Evolutionary conservation across 2,888 invertebrate species (phyloP).

Genomic region (Drosophila paramelanica): DNA sequence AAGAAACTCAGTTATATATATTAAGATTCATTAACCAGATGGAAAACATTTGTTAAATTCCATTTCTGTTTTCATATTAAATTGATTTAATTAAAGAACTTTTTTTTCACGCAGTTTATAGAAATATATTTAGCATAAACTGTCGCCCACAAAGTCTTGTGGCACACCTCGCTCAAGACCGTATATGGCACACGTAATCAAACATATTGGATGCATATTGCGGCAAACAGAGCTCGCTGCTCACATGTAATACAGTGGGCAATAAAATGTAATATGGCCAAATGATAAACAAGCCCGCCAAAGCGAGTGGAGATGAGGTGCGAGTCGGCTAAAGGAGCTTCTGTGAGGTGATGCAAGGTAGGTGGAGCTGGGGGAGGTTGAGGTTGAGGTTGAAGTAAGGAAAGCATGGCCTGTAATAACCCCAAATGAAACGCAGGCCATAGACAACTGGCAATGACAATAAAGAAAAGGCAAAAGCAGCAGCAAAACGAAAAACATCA

Average conservation of each 20-base stretch:
- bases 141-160: background rate
- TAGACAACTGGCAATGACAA: slow-evolving; percentile 64
- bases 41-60: too few relatives aligned
- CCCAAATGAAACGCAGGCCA: slow-evolving; percentile 63
- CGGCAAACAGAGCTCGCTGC: slow-evolving; percentile 30
- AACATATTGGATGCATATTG: slow-evolving; percentile 68
- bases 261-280: slow-evolving; percentile 76
- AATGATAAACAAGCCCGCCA: slow-evolving; percentile 59
- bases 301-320: background rate
- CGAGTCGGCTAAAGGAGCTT: too few relatives aligned
- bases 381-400: background rate
- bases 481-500: background rate
- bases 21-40: too few relatives aligned
- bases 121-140: too few relatives aligned
- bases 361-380: background rate
- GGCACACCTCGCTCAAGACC: slow-evolving; percentile 42
- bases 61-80: too few relatives aligned
- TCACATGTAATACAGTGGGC: slow-evolving; percentile 56
- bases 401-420: slow-evolving; percentile 50
- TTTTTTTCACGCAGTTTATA: too few relatives aligned
- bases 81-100: too few relatives aligned
- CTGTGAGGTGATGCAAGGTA: background rate
- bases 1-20: too few relatives aligned
- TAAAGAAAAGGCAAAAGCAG: slow-evolving; percentile 43
- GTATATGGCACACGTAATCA: slow-evolving; percentile 51